These are phyloP conservation scores for Callorhinus ursinus DNA, from an alignment of 2,113 vertebrate species.

Conservation along the genomic window DNA sequence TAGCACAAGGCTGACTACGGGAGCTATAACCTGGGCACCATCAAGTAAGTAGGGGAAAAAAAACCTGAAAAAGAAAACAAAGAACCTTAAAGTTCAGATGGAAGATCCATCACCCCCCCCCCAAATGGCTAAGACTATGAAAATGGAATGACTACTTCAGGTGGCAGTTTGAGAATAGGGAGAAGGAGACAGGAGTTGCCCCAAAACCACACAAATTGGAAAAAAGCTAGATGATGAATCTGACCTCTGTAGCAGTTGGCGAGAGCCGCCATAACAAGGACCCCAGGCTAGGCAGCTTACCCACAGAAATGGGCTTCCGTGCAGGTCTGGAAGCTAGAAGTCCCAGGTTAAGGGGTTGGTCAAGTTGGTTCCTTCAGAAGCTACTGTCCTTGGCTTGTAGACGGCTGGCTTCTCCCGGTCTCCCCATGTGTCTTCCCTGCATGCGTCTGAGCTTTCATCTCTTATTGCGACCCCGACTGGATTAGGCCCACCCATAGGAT, in stretches of 20 bases:
- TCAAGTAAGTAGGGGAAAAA: not conserved
- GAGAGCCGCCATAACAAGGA: not conserved
- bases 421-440: not conserved
- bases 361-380: not conserved
- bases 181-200: not conserved
- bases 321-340: not conserved
- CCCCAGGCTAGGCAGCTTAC: not conserved
- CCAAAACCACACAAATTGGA: not conserved
- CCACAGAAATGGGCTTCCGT: not conserved
- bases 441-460: not conserved
- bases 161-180: not conserved
- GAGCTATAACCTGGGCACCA: not conserved
- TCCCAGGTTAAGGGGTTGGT: not conserved
- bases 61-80: constrained; percentile 49
- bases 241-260: not conserved
- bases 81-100: constrained; percentile 42
- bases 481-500: not conserved
- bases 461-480: not conserved
- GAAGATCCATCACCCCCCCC: not conserved
- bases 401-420: not conserved
- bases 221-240: not conserved
- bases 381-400: not conserved
- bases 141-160: not conserved
- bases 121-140: not conserved
- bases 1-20: not conserved